These are phyloP conservation scores for Ammodytes marinus DNA, from an alignment of 2,113 vertebrate genomes.

Conservation along the genomic window DNA sequence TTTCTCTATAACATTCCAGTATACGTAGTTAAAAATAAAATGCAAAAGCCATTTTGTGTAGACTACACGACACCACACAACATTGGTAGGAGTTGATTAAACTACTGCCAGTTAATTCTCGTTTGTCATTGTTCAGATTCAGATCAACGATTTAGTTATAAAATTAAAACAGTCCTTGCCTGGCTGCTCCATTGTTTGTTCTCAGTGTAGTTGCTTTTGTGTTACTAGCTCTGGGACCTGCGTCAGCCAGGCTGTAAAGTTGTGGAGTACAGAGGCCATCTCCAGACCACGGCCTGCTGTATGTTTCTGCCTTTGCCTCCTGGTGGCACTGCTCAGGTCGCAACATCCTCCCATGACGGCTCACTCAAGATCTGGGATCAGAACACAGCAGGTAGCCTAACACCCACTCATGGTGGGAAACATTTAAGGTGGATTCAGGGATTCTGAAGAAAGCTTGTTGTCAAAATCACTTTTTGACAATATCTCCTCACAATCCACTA, in stretches of 20 bases:
- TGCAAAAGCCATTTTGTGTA: neutral
- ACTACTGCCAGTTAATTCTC: neutral
- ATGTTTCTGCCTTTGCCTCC: slow-evolving; percentile 87
- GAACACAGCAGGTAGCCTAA: slow-evolving; percentile 89
- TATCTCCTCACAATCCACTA: too few species aligned
- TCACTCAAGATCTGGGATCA: slow-evolving; percentile 93
- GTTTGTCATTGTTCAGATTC: neutral
- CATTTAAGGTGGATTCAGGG: neutral
- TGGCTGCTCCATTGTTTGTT: neutral
- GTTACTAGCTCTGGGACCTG: slow-evolving; percentile 94
- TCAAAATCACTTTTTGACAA: too few species aligned
- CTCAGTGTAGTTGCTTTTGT: slow-evolving; percentile 47
- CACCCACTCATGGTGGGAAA: slow-evolving; percentile 1
- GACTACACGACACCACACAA: neutral
- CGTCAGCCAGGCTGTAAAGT: slow-evolving; percentile 89
- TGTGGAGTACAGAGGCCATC: slow-evolving; percentile 91
- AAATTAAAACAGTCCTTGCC: neutral
- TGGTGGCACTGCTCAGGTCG: slow-evolving; percentile 79
- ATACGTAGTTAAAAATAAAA: neutral
- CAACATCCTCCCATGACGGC: slow-evolving; percentile 91
- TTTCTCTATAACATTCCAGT: neutral
- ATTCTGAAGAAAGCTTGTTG: too few species aligned
- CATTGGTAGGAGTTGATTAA: neutral
- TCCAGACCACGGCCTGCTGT: slow-evolving; percentile 90
- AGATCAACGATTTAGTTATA: neutral